These are phyloP conservation scores for Nibea coibor DNA, from an alignment of 2,113 vertebrate species.

Conservation along the genomic window DNA sequence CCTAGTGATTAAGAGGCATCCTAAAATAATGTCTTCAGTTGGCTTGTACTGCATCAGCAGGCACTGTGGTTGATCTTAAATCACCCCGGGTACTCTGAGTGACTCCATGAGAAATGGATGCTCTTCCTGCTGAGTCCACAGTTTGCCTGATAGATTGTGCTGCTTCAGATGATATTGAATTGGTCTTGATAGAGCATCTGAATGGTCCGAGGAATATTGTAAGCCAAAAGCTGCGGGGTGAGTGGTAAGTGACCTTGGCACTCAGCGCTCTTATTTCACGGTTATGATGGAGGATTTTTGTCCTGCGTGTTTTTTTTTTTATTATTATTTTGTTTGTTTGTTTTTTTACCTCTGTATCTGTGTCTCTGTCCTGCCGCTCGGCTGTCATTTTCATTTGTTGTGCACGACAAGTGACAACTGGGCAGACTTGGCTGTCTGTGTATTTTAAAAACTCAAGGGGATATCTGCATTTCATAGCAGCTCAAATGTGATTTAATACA, in stretches of 20 bases:
- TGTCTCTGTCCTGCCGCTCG: constrained; percentile 13
- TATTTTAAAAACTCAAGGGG: not conserved
- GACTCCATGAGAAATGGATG: constrained; percentile 72
- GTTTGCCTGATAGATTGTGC: constrained; percentile 74
- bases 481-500: too few relatives aligned
- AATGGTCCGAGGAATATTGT: constrained; percentile 45
- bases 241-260: constrained; percentile 56
- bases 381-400: constrained; percentile 44
- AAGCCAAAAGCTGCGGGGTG: constrained; percentile 56
- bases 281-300: constrained; percentile 33
- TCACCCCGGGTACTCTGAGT: constrained; percentile 61
- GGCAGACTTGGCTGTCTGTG: not conserved
- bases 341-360: constrained; percentile 16
- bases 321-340: too few relatives aligned
- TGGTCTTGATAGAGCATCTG: constrained; percentile 63
- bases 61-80: constrained; percentile 67
- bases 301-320: constrained; percentile 9
- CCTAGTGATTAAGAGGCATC: constrained; percentile 67
- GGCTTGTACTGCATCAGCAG: constrained; percentile 68
- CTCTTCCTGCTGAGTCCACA: constrained; percentile 77
- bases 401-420: constrained; percentile 20
- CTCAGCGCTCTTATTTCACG: constrained; percentile 39
- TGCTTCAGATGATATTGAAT: constrained; percentile 73
- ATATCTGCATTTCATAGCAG: not conserved
- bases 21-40: constrained; percentile 72